Conservation (phyloP, 1,140 invertebrate species). For the Leptoteleia sp. region DNA sequence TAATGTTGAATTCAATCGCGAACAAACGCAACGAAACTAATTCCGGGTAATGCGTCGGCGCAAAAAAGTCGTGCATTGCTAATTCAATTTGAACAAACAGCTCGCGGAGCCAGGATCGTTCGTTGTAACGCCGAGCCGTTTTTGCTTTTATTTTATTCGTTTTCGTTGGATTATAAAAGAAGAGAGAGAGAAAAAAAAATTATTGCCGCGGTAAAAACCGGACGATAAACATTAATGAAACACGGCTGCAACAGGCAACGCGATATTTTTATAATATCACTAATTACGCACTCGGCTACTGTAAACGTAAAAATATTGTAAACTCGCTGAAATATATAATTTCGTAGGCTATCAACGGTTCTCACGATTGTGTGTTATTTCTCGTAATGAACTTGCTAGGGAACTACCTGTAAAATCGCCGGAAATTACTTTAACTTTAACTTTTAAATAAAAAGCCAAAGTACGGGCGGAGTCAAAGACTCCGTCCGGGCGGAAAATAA, state of each 20-base stretch:
- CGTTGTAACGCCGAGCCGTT: no score
- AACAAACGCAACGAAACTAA: constrained; percentile 1
- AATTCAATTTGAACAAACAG: no score
- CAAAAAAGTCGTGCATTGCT: no score
- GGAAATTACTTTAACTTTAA: constrained; percentile 16
- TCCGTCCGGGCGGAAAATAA: no score
- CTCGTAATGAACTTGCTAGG: constrained; percentile 22
- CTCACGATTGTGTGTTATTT: constrained; percentile 17
- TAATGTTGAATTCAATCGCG: constrained; percentile 3
- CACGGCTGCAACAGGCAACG: background rate
- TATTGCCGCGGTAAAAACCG: background rate
- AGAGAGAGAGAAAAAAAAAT: background rate
- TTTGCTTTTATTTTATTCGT: background rate
- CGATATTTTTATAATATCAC: background rate
- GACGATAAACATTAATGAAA: constrained; percentile 1
- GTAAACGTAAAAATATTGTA: constrained; percentile 27
- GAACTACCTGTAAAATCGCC: constrained; percentile 24
- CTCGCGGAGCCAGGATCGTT: no score
- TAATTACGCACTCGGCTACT: constrained; percentile 5
- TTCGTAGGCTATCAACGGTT: constrained; percentile 10
- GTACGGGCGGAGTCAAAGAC: no score
- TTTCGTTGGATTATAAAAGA: constrained; percentile 1
- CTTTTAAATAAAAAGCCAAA: no score
- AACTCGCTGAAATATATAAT: constrained; percentile 24
- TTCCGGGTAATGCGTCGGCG: background rate